Evolutionary conservation across 2,113 vertebrate species (phyloP).

Genomic region (Microcebus murinus): DNA sequence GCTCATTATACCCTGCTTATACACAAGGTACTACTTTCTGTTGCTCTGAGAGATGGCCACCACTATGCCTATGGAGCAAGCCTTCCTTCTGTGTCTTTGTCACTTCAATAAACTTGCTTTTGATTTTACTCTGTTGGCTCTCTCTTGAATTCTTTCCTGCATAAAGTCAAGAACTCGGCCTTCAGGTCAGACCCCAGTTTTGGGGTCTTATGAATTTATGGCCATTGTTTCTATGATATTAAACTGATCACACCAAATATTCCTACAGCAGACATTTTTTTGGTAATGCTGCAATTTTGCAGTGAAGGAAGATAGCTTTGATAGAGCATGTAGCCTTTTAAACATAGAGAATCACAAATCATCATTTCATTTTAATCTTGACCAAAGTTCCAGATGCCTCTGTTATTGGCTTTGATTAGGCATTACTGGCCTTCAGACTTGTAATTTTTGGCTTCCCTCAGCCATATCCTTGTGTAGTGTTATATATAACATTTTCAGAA

Average conservation of each 20-base stretch:
- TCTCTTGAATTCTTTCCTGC: too few relatives aligned
- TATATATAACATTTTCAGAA: neutral
- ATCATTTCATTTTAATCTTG: too few relatives aligned
- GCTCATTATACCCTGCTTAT: too few relatives aligned
- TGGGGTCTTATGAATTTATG: neutral
- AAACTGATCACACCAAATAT: neutral
- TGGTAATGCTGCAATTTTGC: neutral
- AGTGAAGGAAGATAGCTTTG: neutral
- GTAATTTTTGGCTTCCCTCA: neutral
- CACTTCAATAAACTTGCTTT: too few relatives aligned
- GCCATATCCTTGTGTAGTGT: neutral
- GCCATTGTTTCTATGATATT: neutral
- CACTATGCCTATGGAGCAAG: too few relatives aligned
- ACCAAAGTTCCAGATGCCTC: neutral
- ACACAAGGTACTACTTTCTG: too few relatives aligned
- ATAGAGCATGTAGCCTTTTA: neutral
- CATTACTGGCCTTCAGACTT: neutral
- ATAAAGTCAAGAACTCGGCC: too few relatives aligned
- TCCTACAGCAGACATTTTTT: neutral
- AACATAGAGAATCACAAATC: neutral
- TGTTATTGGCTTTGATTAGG: neutral
- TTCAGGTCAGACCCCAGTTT: too few relatives aligned
- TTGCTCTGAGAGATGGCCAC: too few relatives aligned
- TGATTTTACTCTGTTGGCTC: too few relatives aligned
- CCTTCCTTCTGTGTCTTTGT: too few relatives aligned